These are phyloP conservation scores for Colletes latitarsis DNA, from an alignment of 1,140 invertebrate species.

Conservation along the genomic window DNA sequence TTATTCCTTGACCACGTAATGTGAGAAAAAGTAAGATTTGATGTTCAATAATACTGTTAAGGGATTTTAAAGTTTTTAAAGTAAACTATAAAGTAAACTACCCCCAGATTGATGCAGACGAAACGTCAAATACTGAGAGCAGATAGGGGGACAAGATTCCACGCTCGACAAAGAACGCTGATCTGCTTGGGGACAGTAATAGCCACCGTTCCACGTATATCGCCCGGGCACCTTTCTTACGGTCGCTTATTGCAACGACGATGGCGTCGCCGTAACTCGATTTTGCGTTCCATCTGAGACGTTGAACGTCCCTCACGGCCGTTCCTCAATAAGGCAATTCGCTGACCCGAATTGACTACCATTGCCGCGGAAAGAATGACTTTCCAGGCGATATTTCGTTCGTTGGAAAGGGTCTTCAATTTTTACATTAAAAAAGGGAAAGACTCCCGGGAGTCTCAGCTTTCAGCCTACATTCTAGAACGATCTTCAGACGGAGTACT, in stretches of 20 bases:
- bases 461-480: too few species aligned
- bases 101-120: too few species aligned
- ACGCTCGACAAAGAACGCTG: background rate
- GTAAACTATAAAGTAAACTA: background rate
- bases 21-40: too few species aligned
- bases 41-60: too few species aligned
- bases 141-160: background rate
- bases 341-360: conserved; percentile 77
- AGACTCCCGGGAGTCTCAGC: background rate
- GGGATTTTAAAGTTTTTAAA: too few species aligned
- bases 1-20: too few species aligned
- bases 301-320: conserved; percentile 71
- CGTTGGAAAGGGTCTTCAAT: conserved; percentile 38
- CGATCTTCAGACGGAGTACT: too few species aligned
- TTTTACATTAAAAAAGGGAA: background rate
- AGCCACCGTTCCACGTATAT: conserved; percentile 53
- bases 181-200: conserved; percentile 21
- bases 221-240: conserved; percentile 47
- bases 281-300: conserved; percentile 80
- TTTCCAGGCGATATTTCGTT: conserved; percentile 66
- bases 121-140: background rate
- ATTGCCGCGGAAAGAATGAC: conserved; percentile 74
- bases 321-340: conserved; percentile 80
- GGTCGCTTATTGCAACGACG: conserved; percentile 67
- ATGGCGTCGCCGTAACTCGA: conserved; percentile 73